Percentiles rank a stretch among this genome's conserved stretches.
These are phyloP conservation scores for Typhlichthys subterraneus DNA, from an alignment of 2,797 vertebrate genomes.

Conservation along the genomic window DNA sequence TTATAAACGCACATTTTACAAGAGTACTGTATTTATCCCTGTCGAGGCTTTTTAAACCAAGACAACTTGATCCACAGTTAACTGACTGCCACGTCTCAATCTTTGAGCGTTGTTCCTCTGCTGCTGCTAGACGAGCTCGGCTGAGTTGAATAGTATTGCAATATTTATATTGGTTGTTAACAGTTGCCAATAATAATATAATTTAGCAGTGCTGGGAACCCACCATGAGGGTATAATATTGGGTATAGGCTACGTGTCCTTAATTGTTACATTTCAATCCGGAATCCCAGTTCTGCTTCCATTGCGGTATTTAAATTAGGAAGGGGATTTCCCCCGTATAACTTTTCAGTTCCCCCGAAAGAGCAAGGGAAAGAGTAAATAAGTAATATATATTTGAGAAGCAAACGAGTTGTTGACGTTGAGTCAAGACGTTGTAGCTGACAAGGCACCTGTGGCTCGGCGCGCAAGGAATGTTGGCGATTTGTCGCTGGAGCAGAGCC, in stretches of 20 bases:
- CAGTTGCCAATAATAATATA: too few species aligned
- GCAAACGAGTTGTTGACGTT: background rate
- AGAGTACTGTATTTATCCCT: constrained; percentile 8
- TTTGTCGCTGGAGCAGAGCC: background rate
- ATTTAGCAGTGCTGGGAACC: too few species aligned
- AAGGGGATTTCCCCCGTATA: constrained; percentile 55
- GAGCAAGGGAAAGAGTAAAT: background rate
- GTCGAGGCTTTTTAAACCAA: constrained; percentile 15
- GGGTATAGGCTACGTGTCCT: too few species aligned
- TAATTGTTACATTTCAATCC: constrained; percentile 36
- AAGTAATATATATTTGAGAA: background rate
- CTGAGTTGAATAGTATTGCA: too few species aligned
- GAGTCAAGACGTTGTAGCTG: constrained; percentile 10
- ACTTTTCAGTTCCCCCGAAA: constrained; percentile 8
- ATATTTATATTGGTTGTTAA: too few species aligned
- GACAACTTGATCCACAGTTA: constrained; percentile 51
- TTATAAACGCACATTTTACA: background rate
- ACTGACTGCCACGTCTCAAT: constrained; percentile 93
- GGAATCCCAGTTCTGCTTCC: constrained; percentile 34
- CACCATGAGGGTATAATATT: too few species aligned
- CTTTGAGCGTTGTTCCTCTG: constrained; percentile 43
- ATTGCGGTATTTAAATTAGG: constrained; percentile 22
- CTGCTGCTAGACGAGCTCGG: background rate
- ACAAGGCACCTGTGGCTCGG: constrained; percentile 22
- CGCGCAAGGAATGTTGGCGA: constrained; percentile 35